Conservation (phyloP, 1,140 invertebrate species). For the Drosophila pallidifrons region DNA sequence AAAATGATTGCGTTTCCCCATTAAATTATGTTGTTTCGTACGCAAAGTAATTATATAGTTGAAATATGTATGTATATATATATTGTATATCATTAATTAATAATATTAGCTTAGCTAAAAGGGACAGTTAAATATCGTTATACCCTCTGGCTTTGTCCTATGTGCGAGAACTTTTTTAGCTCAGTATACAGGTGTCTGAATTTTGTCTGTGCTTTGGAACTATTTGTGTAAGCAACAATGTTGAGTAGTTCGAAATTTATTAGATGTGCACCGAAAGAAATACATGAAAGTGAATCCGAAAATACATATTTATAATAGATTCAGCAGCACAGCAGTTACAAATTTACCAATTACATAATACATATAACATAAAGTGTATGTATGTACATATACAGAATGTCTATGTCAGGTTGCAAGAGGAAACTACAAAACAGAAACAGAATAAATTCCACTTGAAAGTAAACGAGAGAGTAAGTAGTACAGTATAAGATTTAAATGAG, state of each 20-base stretch:
- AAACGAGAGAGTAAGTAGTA: background rate
- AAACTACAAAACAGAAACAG: background rate
- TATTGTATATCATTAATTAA: slow-evolving; percentile 14
- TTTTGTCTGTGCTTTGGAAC: slow-evolving; percentile 57
- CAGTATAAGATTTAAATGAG: background rate
- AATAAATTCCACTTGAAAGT: background rate
- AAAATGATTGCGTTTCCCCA: slow-evolving; percentile 1
- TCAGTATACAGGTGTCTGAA: slow-evolving; percentile 49
- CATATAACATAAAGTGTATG: slow-evolving; percentile 24
- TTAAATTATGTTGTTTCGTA: slow-evolving; percentile 27
- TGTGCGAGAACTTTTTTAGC: slow-evolving; percentile 46
- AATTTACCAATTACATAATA: slow-evolving; percentile 1
- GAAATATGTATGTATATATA: slow-evolving; percentile 41
- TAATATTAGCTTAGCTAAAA: slow-evolving; percentile 36
- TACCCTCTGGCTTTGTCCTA: slow-evolving; percentile 37
- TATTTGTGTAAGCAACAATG: slow-evolving; percentile 34
- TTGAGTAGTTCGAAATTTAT: slow-evolving; percentile 67
- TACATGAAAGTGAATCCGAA: slow-evolving; percentile 31
- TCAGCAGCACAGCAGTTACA: slow-evolving; percentile 47
- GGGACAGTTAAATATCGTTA: slow-evolving; percentile 39
- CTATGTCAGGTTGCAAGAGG: background rate
- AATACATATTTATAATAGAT: background rate
- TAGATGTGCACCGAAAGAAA: slow-evolving; percentile 62
- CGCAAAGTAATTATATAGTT: slow-evolving; percentile 37
- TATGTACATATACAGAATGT: background rate